Evolutionary conservation across 1,140 invertebrate species (phyloP).

Genomic region (Pararge aegeria): DNA sequence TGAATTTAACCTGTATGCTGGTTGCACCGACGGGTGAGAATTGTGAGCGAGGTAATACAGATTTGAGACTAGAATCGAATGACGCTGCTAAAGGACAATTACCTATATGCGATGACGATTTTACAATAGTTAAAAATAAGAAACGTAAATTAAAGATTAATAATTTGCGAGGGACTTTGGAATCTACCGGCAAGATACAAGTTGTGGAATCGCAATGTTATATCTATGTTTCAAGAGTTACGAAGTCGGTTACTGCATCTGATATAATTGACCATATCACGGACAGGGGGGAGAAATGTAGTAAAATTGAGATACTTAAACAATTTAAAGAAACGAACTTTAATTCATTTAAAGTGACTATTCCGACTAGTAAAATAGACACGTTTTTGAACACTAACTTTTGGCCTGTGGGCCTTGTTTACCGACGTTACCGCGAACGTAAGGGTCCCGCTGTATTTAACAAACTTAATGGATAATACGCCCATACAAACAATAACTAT

Average conservation of each 20-base stretch:
- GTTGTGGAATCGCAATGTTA: neutral
- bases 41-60: neutral
- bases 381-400: conserved; percentile 6
- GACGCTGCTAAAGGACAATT: neutral
- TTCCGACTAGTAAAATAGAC: conserved; percentile 1
- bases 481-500: no score
- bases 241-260: neutral
- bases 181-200: neutral
- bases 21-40: neutral
- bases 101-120: no score
- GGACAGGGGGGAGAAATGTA: neutral
- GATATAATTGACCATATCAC: neutral
- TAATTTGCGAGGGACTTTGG: neutral
- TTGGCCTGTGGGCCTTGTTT: conserved; percentile 6
- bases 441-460: no score
- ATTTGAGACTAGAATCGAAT: neutral
- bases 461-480: no score
- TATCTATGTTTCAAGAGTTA: neutral
- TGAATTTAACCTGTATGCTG: no score
- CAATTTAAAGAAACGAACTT: neutral
- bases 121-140: neutral
- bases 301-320: neutral
- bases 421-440: neutral
- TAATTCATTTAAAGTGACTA: conserved; percentile 5
- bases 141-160: neutral